Evolutionary conservation across 2,888 invertebrate species (phyloP), one percentile per base, ranked within the genome.

Genomic region (Lasioglossum leucozonium): DNA sequence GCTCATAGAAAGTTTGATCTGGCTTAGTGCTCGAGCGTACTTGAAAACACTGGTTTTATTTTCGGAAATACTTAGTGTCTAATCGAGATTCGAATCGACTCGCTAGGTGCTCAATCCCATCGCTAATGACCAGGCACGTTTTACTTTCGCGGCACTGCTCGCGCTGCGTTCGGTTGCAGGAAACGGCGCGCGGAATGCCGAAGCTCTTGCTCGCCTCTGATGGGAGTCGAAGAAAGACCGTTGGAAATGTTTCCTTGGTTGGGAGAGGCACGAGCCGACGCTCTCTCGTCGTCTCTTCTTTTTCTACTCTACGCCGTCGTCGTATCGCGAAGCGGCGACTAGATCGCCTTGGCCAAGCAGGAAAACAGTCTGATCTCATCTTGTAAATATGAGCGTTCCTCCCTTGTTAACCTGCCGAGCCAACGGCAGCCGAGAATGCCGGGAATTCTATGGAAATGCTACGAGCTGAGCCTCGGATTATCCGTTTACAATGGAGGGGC

Each of bases 311-410:
- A 51, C 37, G 58, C 47, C 58, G 81, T 40, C 58, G 81, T 40
- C 34, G 47, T 78, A 81, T 82, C 76, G 85, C 77, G 71, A 81
- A 85, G 80, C 80, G 62, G 42, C 82, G 85, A 88, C 85, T 69
- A 75, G 92, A 84, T 92, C 88, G 89, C 92, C 92, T 92, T 92
- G 91, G 89, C 90, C 91, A 88, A 87, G 83, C 89, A 88, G 90
- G 88, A 87, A 91, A 90, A 85, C 87, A 87, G 73, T 87, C 91
- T 92, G 92, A 93, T 93, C 92, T 92, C 92, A 92, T 93, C 92
- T 82, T 83, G 87, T 88, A 91, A 91, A 90, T 91, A 91, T 89
- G 92, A 92, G 74, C 83, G 75, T 79, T 18, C 69, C 81, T 82
- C 69, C 80, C 77, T 80, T 65, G 74, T 67, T 84, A 65, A 65